These are phyloP conservation scores for Elgaria multicarinata DNA, from an alignment of 2,113 vertebrate species.

Conservation along the genomic window DNA sequence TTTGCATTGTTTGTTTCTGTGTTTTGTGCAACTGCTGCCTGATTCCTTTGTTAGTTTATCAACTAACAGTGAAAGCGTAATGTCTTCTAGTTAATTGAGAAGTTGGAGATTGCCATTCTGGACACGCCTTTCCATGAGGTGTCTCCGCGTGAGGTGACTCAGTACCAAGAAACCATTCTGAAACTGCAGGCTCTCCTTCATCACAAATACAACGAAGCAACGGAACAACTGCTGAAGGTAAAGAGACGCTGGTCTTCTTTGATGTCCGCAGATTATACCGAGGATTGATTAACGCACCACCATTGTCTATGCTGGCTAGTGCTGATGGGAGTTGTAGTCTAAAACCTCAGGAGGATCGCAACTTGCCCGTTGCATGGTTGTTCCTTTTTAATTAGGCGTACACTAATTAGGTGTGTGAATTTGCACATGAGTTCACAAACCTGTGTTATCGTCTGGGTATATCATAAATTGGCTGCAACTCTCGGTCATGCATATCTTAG, in stretches of 20 bases:
- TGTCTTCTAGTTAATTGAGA: slow-evolving; percentile 82
- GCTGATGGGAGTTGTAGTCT: too few relatives aligned
- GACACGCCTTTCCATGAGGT: slow-evolving; percentile 71
- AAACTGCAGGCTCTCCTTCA: slow-evolving; percentile 81
- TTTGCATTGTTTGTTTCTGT: too few relatives aligned
- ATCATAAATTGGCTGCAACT: neutral
- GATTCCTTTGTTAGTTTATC: too few relatives aligned
- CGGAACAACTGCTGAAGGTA: slow-evolving; percentile 87
- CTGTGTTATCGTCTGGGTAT: neutral
- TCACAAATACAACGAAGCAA: slow-evolving; percentile 78
- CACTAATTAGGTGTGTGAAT: neutral
- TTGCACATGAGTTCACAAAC: neutral
- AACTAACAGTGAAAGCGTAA: neutral
- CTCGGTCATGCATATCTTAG: neutral
- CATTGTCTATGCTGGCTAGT: neutral
- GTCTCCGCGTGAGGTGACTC: slow-evolving; percentile 38
- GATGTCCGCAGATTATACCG: neutral
- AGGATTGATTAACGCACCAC: neutral
- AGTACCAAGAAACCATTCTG: slow-evolving; percentile 77
- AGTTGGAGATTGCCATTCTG: slow-evolving; percentile 80
- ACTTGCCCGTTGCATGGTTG: fast-evolving
- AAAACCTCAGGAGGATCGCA: too few relatives aligned
- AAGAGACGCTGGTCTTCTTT: neutral
- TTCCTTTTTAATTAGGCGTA: neutral
- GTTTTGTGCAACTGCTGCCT: too few relatives aligned